A percentile compares a stretch with the other conserved stretches of the same genome.
Evolutionary conservation across 2,113 vertebrate species (phyloP).

Genomic region (Vidua macroura): DNA sequence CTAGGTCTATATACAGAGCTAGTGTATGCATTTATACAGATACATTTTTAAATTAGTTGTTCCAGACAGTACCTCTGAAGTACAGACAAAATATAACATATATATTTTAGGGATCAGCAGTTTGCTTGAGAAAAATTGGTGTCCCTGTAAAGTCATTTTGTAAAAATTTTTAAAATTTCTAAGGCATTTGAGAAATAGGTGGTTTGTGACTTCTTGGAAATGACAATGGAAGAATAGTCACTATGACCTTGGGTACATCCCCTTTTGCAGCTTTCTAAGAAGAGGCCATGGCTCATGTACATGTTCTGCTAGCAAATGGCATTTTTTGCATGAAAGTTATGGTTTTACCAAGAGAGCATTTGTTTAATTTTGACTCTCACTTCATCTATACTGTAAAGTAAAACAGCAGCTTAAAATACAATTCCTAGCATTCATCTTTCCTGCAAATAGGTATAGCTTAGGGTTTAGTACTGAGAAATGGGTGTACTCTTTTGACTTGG

Average conservation of each 20-base stretch:
- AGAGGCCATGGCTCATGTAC: rapidly evolving
- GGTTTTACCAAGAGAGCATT: neutral
- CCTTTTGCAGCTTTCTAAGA: neutral
- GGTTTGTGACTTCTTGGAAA: neutral
- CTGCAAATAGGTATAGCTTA: neutral
- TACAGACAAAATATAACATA: neutral
- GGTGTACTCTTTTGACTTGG: neutral
- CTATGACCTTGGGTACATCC: neutral
- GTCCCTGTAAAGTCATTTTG: neutral
- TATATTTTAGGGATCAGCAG: neutral
- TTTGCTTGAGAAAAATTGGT: neutral
- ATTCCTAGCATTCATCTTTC: neutral
- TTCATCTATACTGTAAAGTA: neutral
- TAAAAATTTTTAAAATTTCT: neutral
- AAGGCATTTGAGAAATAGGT: neutral
- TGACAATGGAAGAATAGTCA: neutral
- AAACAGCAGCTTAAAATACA: neutral
- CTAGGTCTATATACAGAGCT: neutral
- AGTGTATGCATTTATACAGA: neutral
- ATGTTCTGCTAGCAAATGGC: neutral
- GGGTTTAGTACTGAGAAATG: neutral
- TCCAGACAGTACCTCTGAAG: neutral
- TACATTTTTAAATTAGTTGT: neutral
- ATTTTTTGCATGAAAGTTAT: neutral
- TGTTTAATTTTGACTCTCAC: neutral